Percentiles rank a stretch among this genome's conserved stretches.
Evolutionary conservation across 2,888 invertebrate genomes (phyloP).

Genomic region (Xylota segnis): DNA sequence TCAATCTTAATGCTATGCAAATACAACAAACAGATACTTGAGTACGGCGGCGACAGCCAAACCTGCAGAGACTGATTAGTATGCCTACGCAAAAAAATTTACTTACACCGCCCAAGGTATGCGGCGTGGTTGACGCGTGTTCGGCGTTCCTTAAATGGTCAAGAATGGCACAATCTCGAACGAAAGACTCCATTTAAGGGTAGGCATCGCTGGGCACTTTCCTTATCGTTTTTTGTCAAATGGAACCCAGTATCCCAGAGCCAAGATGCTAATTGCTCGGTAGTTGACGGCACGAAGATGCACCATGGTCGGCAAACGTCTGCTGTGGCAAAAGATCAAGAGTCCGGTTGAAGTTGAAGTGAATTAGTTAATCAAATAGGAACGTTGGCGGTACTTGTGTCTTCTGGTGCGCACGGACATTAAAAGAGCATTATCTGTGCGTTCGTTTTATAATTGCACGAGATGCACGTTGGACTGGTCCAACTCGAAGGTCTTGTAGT

Average conservation of each 20-base stretch:
- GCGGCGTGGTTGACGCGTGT: constrained; percentile 53
- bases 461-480: constrained; percentile 33
- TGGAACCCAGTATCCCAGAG: constrained; percentile 24
- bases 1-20: constrained; percentile 64
- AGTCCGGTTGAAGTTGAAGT: constrained; percentile 38
- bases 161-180: not conserved
- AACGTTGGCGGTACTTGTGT: constrained; percentile 67
- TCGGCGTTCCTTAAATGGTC: constrained; percentile 51
- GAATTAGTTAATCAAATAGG: constrained; percentile 75
- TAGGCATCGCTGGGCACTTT: constrained; percentile 67
- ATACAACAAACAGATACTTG: constrained; percentile 45
- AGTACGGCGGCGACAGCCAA: constrained; percentile 28
- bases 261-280: constrained; percentile 70
- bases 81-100: constrained; percentile 71
- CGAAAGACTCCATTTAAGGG: constrained; percentile 67
- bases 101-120: constrained; percentile 37
- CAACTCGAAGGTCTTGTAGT: constrained; percentile 56
- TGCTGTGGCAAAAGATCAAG: constrained; percentile 39
- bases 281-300: constrained; percentile 31
- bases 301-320: constrained; percentile 5
- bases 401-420: constrained; percentile 64
- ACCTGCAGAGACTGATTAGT: constrained; percentile 67
- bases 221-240: constrained; percentile 68
- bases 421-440: constrained; percentile 73
- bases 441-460: constrained; percentile 59